Percentiles rank a stretch among this genome's conserved stretches.
phyloP scores from a whole-genome alignment of 2,113 vertebrate genomes.

The Brachypodius melanocephalos region DNA sequence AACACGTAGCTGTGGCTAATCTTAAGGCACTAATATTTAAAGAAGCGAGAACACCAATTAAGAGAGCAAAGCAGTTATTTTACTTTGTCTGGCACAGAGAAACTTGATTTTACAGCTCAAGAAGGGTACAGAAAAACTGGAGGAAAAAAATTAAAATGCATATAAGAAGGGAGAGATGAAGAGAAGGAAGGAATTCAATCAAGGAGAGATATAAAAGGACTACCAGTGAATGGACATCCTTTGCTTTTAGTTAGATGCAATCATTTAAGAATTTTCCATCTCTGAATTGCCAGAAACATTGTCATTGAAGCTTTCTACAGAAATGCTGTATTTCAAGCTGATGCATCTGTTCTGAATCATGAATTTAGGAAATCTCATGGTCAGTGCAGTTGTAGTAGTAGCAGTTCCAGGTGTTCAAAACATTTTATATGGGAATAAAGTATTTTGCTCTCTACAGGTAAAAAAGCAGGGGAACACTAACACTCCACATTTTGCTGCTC shows the following conservation, averaged over 20 bases:
- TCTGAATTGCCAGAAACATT: not conserved
- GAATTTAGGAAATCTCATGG: not conserved
- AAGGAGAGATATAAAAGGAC: not conserved
- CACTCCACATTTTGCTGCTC: not conserved
- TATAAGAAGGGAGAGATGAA: not conserved
- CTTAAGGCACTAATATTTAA: not conserved
- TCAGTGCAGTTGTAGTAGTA: not conserved
- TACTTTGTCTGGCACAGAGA: not conserved
- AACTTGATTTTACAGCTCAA: not conserved
- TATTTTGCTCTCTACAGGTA: not conserved
- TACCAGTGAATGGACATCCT: not conserved
- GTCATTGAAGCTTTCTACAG: not conserved
- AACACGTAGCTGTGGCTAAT: not conserved
- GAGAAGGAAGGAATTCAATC: not conserved
- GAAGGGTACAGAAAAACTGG: not conserved
- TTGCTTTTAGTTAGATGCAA: not conserved
- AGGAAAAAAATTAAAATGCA: not conserved
- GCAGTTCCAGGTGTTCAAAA: not conserved
- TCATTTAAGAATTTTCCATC: not conserved
- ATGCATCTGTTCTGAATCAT: not conserved
- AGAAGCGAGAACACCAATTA: not conserved
- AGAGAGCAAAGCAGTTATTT: not conserved
- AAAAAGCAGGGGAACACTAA: not conserved
- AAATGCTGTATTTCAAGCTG: not conserved
- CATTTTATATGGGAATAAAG: not conserved